Conservation (phyloP, 2,888 invertebrate species). For the Chirona hameri region DNA sequence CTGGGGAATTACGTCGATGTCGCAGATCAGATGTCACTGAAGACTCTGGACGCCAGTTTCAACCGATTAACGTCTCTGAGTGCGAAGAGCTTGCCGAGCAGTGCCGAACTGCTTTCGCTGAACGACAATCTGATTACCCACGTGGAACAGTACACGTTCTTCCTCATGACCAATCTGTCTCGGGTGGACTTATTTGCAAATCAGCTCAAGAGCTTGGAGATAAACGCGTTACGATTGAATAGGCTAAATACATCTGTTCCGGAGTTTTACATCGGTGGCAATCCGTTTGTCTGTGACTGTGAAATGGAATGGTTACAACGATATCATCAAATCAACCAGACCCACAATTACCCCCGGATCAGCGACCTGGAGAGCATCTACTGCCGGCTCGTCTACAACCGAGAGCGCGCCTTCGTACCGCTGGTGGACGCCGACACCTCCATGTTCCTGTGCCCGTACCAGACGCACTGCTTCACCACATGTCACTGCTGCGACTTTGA, state of each 20-base stretch:
- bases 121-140: slow-evolving; percentile 76
- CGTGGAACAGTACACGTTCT: slow-evolving; percentile 83
- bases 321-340: slow-evolving; percentile 75
- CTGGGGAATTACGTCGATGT: slow-evolving; percentile 75
- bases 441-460: slow-evolving; percentile 78
- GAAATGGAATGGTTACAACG: slow-evolving; percentile 87
- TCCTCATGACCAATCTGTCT: slow-evolving; percentile 78
- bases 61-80: slow-evolving; percentile 77
- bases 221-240: slow-evolving; percentile 52
- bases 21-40: slow-evolving; percentile 61
- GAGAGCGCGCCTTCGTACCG: slow-evolving; percentile 68
- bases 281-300: slow-evolving; percentile 83
- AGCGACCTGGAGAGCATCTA: slow-evolving; percentile 78
- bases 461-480: too few relatives aligned
- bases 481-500: too few relatives aligned
- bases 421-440: slow-evolving; percentile 73
- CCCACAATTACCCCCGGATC: slow-evolving; percentile 72
- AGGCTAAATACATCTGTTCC: slow-evolving; percentile 68
- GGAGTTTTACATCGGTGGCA: slow-evolving; percentile 78
- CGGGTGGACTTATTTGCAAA: slow-evolving; percentile 77
- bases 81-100: slow-evolving; percentile 76
- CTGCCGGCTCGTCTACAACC: too few relatives aligned
- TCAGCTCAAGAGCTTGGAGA: slow-evolving; percentile 58
- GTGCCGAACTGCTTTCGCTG: slow-evolving; percentile 70
- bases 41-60: slow-evolving; percentile 73